Conservation (phyloP, 2,888 invertebrate genomes). For the Caprella mutica region DNA sequence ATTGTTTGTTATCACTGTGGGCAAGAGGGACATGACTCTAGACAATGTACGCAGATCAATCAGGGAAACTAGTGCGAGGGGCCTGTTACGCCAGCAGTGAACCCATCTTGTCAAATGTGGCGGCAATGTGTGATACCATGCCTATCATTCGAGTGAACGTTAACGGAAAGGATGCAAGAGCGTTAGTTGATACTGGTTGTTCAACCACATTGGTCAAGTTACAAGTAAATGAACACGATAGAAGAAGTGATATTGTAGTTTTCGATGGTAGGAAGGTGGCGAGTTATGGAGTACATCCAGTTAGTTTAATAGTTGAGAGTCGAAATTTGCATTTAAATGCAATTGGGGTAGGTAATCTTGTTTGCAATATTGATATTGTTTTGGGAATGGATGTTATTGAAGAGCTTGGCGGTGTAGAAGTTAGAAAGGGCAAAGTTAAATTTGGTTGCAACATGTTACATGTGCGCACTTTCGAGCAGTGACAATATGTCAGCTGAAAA, state of each 20-base stretch:
- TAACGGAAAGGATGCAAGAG: neutral
- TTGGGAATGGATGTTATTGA: neutral
- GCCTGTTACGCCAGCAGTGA: neutral
- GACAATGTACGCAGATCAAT: neutral
- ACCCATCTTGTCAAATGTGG: neutral
- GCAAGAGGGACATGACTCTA: neutral
- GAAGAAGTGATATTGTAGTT: neutral
- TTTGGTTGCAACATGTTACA: neutral
- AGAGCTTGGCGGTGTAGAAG: slow-evolving; percentile 1
- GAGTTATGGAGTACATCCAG: neutral
- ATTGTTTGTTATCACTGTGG: neutral
- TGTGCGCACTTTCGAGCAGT: no score
- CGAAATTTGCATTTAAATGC: neutral
- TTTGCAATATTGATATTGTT: neutral
- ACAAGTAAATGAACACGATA: neutral
- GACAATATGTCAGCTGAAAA: neutral
- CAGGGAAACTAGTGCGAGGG: neutral
- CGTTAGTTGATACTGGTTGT: slow-evolving; percentile 8
- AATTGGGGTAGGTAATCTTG: neutral
- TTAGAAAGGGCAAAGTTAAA: neutral
- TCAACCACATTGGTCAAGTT: neutral
- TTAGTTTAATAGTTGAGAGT: neutral
- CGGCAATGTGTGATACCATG: neutral
- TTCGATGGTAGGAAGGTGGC: slow-evolving; percentile 10
- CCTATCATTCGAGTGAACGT: neutral